A percentile compares a stretch with the other conserved stretches of the same genome.
phyloP scores from a whole-genome alignment of 2,888 invertebrate species.

The Dynastes tityus region DNA sequence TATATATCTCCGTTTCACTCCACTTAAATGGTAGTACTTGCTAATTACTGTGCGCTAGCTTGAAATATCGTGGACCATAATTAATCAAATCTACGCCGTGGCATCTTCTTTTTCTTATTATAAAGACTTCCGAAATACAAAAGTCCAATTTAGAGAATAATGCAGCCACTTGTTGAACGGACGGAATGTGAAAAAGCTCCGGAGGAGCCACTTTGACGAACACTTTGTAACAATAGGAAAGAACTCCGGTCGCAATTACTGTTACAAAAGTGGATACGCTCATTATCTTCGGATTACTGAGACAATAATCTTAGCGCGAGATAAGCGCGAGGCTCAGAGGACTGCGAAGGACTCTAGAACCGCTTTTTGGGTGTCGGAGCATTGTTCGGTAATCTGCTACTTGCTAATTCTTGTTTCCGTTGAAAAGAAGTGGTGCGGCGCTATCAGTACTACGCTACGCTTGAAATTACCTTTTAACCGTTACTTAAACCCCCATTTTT shows the following conservation, averaged over 20 bases:
- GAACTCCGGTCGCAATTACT: slow-evolving; percentile 60
- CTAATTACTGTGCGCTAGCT: not conserved
- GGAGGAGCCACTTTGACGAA: slow-evolving; percentile 56
- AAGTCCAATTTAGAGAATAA: slow-evolving; percentile 55
- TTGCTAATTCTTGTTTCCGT: slow-evolving; percentile 56
- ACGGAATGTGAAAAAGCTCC: slow-evolving; percentile 30
- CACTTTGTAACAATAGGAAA: slow-evolving; percentile 59
- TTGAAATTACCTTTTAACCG: slow-evolving; percentile 44
- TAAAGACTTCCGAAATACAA: slow-evolving; percentile 38
- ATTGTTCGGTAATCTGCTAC: slow-evolving; percentile 57
- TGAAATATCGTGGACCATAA: not conserved
- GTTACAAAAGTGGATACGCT: slow-evolving; percentile 59
- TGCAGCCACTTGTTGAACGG: slow-evolving; percentile 61
- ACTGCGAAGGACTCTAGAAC: slow-evolving; percentile 24
- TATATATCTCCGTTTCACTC: too few relatives aligned
- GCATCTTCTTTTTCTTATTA: not conserved
- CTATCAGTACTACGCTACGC: slow-evolving; percentile 45
- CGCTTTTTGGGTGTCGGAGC: slow-evolving; percentile 45
- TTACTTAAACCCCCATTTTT: slow-evolving; percentile 23
- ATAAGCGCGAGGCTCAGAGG: slow-evolving; percentile 48
- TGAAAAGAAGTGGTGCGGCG: slow-evolving; percentile 40
- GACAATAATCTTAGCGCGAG: slow-evolving; percentile 58
- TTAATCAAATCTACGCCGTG: slow-evolving; percentile 22
- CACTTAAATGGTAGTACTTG: too few relatives aligned
- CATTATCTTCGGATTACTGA: slow-evolving; percentile 63